A percentile compares a stretch with the other conserved stretches of the same genome.
These are phyloP conservation scores for Ameiurus melas DNA, from an alignment of 2,113 vertebrate species.

Conservation along the genomic window DNA sequence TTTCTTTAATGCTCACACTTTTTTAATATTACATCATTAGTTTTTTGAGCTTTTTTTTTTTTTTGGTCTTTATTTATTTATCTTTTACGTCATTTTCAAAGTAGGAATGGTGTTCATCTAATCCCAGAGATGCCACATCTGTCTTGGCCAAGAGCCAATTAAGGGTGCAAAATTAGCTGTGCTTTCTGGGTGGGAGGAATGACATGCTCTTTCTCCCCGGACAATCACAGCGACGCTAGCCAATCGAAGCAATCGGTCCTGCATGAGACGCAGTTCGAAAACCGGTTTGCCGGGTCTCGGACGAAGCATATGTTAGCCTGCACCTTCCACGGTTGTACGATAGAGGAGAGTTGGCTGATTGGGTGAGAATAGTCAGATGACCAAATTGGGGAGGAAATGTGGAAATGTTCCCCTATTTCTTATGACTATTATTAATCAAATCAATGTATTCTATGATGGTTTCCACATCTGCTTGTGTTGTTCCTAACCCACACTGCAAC, in stretches of 20 bases:
- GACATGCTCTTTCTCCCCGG: too few species aligned
- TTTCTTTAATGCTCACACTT: neutral
- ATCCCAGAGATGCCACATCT: neutral
- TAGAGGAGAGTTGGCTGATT: neutral
- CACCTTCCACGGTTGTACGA: neutral
- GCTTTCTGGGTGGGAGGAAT: neutral
- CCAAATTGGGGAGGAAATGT: neutral
- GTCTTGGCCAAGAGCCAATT: neutral
- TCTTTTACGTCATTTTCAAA: neutral
- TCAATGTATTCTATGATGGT: neutral
- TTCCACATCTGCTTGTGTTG: neutral
- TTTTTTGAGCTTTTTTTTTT: neutral
- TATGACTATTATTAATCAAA: neutral
- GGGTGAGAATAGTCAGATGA: neutral
- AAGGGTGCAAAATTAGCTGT: neutral
- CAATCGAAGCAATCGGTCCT: neutral
- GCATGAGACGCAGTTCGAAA: neutral
- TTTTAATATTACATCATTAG: neutral
- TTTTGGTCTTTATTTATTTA: neutral
- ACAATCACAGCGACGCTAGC: neutral
- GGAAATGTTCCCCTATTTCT: neutral
- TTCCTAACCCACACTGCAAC: neutral
- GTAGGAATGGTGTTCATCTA: neutral
- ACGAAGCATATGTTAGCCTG: neutral
- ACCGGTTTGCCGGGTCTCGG: neutral